Percentiles rank a stretch among this genome's conserved stretches.
phyloP scores from a whole-genome alignment of 2,797 vertebrate species.

The Salmo trutta region DNA sequence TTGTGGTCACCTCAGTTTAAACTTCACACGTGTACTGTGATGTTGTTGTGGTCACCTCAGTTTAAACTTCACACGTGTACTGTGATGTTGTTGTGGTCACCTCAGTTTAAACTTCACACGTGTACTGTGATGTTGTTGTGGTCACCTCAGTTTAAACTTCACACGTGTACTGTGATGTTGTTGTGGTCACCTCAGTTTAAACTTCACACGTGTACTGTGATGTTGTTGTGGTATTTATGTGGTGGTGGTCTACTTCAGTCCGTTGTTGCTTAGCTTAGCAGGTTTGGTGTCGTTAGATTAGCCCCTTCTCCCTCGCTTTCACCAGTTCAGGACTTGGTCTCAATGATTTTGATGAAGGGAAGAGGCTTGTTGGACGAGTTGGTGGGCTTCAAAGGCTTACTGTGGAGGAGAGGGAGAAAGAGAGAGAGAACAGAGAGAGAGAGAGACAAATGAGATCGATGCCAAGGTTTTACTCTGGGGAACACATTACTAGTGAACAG shows the following conservation, averaged over 20 bases:
- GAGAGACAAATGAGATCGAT: neutral
- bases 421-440: neutral
- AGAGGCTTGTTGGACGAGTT: slow-evolving; percentile 80
- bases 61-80: too few relatives aligned
- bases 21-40: too few relatives aligned
- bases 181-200: too few relatives aligned
- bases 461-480: neutral
- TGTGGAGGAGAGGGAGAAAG: slow-evolving; percentile 48
- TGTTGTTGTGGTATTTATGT: neutral
- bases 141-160: too few relatives aligned
- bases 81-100: too few relatives aligned
- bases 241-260: slow-evolving; percentile 43
- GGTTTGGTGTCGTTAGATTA: slow-evolving; percentile 13
- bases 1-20: too few relatives aligned
- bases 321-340: slow-evolving; percentile 79
- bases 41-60: too few relatives aligned
- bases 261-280: slow-evolving; percentile 3
- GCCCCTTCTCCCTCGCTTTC: neutral
- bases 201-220: too few relatives aligned
- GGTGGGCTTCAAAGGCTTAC: slow-evolving; percentile 78
- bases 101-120: too few relatives aligned
- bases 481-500: slow-evolving; percentile 1
- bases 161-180: too few relatives aligned
- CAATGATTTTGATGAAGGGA: slow-evolving; percentile 93
- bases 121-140: too few relatives aligned